Evolutionary conservation across 1,140 invertebrate genomes (phyloP).

Genomic region (Drosophila lacertosa): DNA sequence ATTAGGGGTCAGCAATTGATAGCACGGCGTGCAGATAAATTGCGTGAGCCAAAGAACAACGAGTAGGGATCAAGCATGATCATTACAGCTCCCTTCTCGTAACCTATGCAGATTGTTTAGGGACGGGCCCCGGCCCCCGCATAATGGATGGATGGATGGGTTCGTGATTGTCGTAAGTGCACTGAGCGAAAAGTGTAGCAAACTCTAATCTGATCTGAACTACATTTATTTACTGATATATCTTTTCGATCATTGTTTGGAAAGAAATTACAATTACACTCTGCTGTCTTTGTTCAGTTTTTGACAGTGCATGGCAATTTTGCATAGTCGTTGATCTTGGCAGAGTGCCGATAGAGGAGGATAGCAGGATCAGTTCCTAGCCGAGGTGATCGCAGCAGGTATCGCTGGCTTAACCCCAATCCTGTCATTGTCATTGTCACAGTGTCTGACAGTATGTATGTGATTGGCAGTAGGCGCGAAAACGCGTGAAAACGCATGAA

Average conservation of each 20-base stretch:
- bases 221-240: not conserved
- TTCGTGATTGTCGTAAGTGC: slow-evolving; percentile 20
- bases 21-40: slow-evolving; percentile 25
- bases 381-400: not conserved
- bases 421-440: slow-evolving; percentile 48
- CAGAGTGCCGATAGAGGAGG: slow-evolving; percentile 10
- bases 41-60: slow-evolving; percentile 39
- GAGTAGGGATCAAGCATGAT: slow-evolving; percentile 30
- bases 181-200: slow-evolving; percentile 16
- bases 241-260: not conserved
- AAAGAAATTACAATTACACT: too few species aligned
- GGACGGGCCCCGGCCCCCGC: not conserved
- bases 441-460: slow-evolving; percentile 38
- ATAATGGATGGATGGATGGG: not conserved
- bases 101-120: slow-evolving; percentile 43
- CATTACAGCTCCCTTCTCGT: slow-evolving; percentile 23
- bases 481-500: slow-evolving; percentile 33
- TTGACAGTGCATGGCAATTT: slow-evolving; percentile 25
- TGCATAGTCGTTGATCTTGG: slow-evolving; percentile 18
- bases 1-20: slow-evolving; percentile 56
- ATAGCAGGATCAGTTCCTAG: slow-evolving; percentile 18
- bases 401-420: slow-evolving; percentile 33
- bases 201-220: not conserved
- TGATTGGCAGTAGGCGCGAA: slow-evolving; percentile 55
- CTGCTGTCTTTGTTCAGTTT: slow-evolving; percentile 1